Conservation (phyloP, 1,140 invertebrate species). For the Sminthurides bifidus region DNA sequence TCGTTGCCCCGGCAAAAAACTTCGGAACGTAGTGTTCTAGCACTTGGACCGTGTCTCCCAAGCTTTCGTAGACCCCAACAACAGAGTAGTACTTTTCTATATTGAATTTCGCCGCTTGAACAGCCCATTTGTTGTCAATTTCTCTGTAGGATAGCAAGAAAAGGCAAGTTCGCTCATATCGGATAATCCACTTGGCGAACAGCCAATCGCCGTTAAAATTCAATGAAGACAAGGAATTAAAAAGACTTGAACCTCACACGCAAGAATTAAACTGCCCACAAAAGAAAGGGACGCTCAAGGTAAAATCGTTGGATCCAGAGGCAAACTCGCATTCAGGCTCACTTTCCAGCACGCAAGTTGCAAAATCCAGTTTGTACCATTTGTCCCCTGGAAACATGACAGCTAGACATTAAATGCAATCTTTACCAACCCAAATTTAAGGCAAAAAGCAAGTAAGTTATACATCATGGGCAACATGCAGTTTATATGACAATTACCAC, state of each 20-base stretch:
- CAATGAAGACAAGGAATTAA: neutral
- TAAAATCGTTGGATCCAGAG: conserved; percentile 37
- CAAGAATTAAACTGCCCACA: conserved; percentile 52
- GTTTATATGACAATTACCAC: too few relatives aligned
- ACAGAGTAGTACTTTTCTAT: conserved; percentile 76
- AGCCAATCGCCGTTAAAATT: too few relatives aligned
- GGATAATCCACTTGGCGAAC: too few relatives aligned
- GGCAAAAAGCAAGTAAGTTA: too few relatives aligned
- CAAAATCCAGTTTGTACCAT: conserved; percentile 31
- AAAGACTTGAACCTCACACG: too few relatives aligned
- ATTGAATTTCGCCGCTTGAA: conserved; percentile 67
- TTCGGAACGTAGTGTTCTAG: conserved; percentile 69
- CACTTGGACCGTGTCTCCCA: conserved; percentile 68
- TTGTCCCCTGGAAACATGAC: conserved; percentile 14
- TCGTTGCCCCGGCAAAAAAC: too few relatives aligned
- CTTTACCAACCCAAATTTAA: too few relatives aligned
- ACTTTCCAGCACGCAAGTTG: conserved; percentile 37
- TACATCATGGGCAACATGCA: too few relatives aligned
- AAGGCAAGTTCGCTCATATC: too few relatives aligned
- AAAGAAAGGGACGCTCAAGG: conserved; percentile 49
- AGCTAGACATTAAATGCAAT: too few relatives aligned
- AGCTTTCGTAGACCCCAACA: conserved; percentile 72
- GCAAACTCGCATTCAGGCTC: conserved; percentile 38
- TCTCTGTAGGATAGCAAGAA: conserved; percentile 8
- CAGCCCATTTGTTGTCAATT: conserved; percentile 44